phyloP scores from a whole-genome alignment of 2,113 vertebrate genomes.

The Asarcornis scutulata region DNA sequence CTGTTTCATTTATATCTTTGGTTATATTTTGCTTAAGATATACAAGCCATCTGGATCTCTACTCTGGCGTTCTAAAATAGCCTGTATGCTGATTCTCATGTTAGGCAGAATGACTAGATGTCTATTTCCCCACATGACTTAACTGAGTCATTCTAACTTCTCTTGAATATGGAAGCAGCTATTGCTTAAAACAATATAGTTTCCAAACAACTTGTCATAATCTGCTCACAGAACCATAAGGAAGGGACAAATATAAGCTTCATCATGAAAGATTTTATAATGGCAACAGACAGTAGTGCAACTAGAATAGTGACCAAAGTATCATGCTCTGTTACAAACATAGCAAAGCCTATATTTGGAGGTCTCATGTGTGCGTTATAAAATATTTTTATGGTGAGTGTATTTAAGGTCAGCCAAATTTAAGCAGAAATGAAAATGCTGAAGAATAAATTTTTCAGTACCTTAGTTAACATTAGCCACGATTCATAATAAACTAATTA shows the following conservation, averaged over 20 bases:
- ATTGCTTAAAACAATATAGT: background rate
- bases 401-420: background rate
- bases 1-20: conserved; percentile 4
- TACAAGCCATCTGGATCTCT: conserved; percentile 44
- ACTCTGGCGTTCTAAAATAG: conserved; percentile 49
- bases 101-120: background rate
- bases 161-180: background rate
- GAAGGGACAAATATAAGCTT: background rate
- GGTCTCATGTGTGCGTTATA: background rate
- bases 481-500: background rate
- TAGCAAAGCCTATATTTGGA: background rate
- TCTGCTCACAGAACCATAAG: background rate
- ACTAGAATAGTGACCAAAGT: background rate
- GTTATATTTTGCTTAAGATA: conserved; percentile 38
- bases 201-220: background rate
- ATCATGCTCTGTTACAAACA: background rate
- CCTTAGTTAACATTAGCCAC: background rate
- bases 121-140: background rate
- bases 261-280: background rate
- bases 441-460: background rate
- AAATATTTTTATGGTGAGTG: background rate
- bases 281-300: background rate
- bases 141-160: background rate
- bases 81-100: background rate
- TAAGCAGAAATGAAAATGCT: background rate